Conservation (phyloP, 2,113 vertebrate species). For the Hemibagrus wyckioides region DNA sequence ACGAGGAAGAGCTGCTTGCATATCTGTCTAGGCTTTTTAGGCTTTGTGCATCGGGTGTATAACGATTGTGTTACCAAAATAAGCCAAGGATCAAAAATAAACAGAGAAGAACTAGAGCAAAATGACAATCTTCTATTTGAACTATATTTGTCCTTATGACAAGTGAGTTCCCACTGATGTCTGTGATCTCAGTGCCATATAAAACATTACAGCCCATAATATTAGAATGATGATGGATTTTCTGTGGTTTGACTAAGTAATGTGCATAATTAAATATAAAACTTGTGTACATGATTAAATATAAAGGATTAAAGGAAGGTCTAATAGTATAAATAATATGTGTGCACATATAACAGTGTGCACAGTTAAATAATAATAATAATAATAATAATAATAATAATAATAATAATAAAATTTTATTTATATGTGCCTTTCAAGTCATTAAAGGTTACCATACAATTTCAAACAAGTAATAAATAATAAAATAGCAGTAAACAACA, state of each 20-base stretch:
- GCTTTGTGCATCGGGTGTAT: background rate
- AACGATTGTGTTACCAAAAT: background rate
- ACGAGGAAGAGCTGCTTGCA: conserved; percentile 16
- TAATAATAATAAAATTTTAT: too few relatives aligned
- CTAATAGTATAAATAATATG: too few relatives aligned
- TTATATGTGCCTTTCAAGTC: too few relatives aligned
- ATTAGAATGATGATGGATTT: background rate
- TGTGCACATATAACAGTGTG: too few relatives aligned
- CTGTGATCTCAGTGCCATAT: background rate
- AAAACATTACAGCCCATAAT: background rate
- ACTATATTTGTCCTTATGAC: background rate
- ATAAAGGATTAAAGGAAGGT: background rate
- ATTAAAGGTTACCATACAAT: too few relatives aligned
- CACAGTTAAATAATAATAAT: background rate
- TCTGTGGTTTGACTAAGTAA: background rate
- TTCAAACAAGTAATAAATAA: too few relatives aligned
- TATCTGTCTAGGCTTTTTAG: background rate
- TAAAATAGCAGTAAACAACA: too few relatives aligned
- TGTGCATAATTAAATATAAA: background rate
- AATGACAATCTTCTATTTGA: background rate
- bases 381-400: too few relatives aligned
- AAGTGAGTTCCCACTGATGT: background rate
- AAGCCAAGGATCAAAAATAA: background rate
- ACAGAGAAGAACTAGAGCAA: background rate
- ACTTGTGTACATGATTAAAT: background rate